Evolutionary conservation across 2,888 invertebrate genomes (phyloP), one percentile per base, ranked within the genome.

Genomic region (Cheilosia soror): DNA sequence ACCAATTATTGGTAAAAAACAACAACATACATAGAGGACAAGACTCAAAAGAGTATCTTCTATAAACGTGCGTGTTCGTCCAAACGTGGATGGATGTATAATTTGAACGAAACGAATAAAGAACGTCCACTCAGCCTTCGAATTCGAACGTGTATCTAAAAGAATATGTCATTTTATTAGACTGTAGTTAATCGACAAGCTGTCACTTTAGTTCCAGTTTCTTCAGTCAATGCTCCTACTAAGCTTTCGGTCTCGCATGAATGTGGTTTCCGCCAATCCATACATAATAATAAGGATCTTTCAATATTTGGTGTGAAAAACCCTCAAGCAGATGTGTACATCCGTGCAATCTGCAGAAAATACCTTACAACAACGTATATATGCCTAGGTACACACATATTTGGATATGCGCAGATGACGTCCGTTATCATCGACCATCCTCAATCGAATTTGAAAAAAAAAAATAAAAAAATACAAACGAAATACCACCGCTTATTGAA

Each of bases 271-370:
- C 20, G n/a, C 27, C 60, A 72, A 71, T 27, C 29, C 11, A 20
- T 49, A 13, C 71, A 72, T 72, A 51, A 72, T 51, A 72, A 40
- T 40, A 62, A 71, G 40, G n/a, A 60, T 58, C 49, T 29, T 37
- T 37, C 25, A 60, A 60, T 49, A 51, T 71, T 49, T 58, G 58
- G 58, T 71, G 51, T 40, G 60, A 51, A 71, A 60, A 37, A 62
- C 49, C 47, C n/a, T 15, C 37, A 60, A 72, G 51, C 71, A 71
- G 58, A 69, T 71, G 69, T 58, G 58, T 71, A 58, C 69, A 71
- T 69, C 33, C 57, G 57, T 57, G 13, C 20, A 55, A 25, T 44
- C 57, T 33, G 33, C 57, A 57, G n/a, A 68, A 68, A 57, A 69
- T 47, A 58, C 55, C 20, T 33, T 37, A 11, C 11, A 40, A 20